Base-by-base conservation (phyloP, 2,797 vertebrate genomes). In the Eptatretus atami region DNA sequence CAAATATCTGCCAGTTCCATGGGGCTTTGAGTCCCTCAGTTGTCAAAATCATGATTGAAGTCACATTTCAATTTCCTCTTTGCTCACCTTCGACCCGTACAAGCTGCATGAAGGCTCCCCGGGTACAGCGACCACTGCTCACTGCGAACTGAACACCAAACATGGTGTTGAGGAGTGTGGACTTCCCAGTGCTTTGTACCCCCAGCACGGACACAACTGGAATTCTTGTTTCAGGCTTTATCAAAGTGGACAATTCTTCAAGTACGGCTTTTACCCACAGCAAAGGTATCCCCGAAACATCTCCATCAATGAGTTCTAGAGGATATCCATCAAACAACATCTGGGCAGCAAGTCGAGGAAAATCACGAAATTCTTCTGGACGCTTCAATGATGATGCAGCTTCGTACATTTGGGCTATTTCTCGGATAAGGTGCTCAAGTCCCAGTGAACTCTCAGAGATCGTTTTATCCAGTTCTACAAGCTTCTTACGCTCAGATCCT, bases 141-240 rank as follows among this genome's bases (percentile, higher is more conserved):
- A 71, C 70, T 13, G 69, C 54, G 3, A 65, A 65, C 24, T 65
- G 65, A 8, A 65, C 19, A 13, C 64, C 64, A n/a, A 65, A 65
- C 68, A 69, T 68, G 13, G 67, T 66, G 66, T 69, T 69, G 13
- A 69, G 65, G 44, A 69, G 65, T 2, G 67, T 68, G 19, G 68
- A 67, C 19, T 68, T 68, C 15, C 67, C 66, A 3, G 67, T 66
- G n/a, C 67, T 57, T 52, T 67, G 66, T 14, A 64, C 64, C n/a
- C 67, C 67, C 14, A 68, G 60, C 12, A 61, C 57, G 12, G 57
- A 61, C 57, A 61, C n/a, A n/a, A 61, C 57, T 10, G 12, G 57
- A 10, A 61, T 2, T n/a, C 57, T n/a, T 25, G 25, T 25, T 25
- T 61, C 57, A n/a, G n/a, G n/a, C 2, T 25, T 25, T n/a, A 61